Evolutionary conservation across 2,888 invertebrate species (phyloP), one percentile per base, ranked within the genome.

Genomic region (Leptogaster cylindrica): DNA sequence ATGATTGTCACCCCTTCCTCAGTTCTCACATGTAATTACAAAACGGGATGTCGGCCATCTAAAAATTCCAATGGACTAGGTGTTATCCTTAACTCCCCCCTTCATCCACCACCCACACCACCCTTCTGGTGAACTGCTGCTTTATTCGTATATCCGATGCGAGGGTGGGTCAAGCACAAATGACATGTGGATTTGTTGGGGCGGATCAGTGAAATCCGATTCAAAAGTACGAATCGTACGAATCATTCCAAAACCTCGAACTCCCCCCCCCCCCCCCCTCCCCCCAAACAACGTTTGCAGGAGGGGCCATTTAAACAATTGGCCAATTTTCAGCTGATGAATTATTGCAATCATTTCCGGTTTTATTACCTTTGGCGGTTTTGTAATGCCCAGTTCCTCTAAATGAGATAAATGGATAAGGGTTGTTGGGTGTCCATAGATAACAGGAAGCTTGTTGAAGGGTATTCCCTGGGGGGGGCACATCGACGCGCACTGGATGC

Each of bases 281-380:
- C 41, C 39, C 7, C 33, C 61, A 55, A 27, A n/a, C n/a, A n/a
- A n/a, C n/a, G n/a, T n/a, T n/a, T 28, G 25, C 61, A 41, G 41
- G 46, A 50, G 69, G 69, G 69, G 67, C 63, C 66, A 66, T 66
- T 63, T 58, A 67, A 69, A 72, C 73, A 72, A 73, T 73, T 73
- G 73, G 70, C 71, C 72, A 72, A 71, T 73, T 72, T 72, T 68
- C 68, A 46, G 67, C 71, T 70, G 72, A 73, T 73, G 73, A 73
- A 71, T 73, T 73, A 73, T 73, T 72, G 70, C 71, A 71, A 70
- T 72, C 71, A 72, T 73, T 72, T 70, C 72, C 70, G 71, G 70
- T 73, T 73, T 73, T 73, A 73, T 72, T 73, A 73, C 73, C 72
- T 70, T 69, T 71, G 66, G 73, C 70, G 73, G 73, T 71, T 73